Evolutionary conservation across 2,113 vertebrate genomes (phyloP), one percentile per base, ranked within the genome.

Genomic region (Hippoglossus stenolepis): DNA sequence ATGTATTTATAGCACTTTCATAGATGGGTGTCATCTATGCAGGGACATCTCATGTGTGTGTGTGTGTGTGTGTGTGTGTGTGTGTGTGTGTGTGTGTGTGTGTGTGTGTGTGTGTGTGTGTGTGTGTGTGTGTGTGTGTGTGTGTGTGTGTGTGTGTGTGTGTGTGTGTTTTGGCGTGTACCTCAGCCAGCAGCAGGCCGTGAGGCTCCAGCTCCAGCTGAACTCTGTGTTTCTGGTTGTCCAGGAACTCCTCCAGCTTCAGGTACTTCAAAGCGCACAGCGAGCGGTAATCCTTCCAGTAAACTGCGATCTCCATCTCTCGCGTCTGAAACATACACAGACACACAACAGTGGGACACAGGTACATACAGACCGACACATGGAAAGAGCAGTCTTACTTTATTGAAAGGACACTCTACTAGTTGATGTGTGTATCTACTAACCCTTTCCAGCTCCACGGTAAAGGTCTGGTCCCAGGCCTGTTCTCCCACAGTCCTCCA

Each of bases 181-280:
- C 96, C 96, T 97, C 97, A 0, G 96, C 96, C 79, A 96, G 76
- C 65, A 97, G 93, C 77, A 95, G 91, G 14, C 97, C 97, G 80
- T 97, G 96, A 24, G 97, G 97, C 81, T 97, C 96, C 86, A 97
- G 84, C 75, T 97, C 96, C 80, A 97, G 92, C 85, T 96, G 95
- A 47, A 97, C 95, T 88, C 94, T 89, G 66, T 97, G 96, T 56
- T 96, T 95, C 87, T 96, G 96, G 65, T 97, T 97, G 89, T 97
- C 97, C 84, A 97, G 89, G 84, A 97, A 97, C 82, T 97, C 97
- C 82, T 97, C 97, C 87, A 97, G 82, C 90, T 97, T 97, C 65
- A 97, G 93, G 87, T 96, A 97, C 87, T 97, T 97, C n/a, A 97
- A 90, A 43, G 96, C 97, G 26, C 96, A 97, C 65, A 97, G 90